Evolutionary conservation across 2,797 vertebrate species (phyloP), one percentile per base, ranked within the genome.

Genomic region (Hirundo rustica): DNA sequence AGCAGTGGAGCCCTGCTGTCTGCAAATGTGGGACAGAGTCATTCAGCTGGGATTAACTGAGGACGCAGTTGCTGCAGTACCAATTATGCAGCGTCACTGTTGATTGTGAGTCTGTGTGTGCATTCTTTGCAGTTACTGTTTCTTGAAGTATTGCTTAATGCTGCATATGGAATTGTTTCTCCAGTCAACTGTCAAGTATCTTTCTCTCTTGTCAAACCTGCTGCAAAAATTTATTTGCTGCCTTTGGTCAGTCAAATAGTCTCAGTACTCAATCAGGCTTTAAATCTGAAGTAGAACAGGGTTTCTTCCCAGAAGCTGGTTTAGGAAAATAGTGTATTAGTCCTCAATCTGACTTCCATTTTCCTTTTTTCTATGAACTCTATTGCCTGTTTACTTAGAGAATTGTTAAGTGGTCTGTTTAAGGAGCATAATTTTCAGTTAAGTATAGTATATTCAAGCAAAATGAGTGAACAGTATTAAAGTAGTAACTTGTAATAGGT

Each of bases 1-100:
- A 27, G 47, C 44, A 65, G 34, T 3, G 4, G 44, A 61, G 42
- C 34, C 23, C 48, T 50, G 29, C 55, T 87, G 25, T n/a, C 57
- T 53, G 60, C 32, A 29, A 0, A 10, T 3, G 18, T 9, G n/a
- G 38, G 72, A 21, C 54, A 53, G 40, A 7, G 3, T 60, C 0
- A 0, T 22, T 70, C 36, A 64, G 62, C 60, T 73, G 1, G 19
- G 34, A 29, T 68, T 53, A 80, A 32, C 61, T 38, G 85, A 72
- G 74, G 62, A 27, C 53, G 13, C 25, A 27, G 65, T 44, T 90
- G 57, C 61, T 94, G 53, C 67, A 57, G 5, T 29, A 71, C 54
- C 77, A 50, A 6, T 79, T 87, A 36, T 0, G 0, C 32, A 67
- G 10, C 73, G 58, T 34, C 9, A 11, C 14, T 42, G 76, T 30